A percentile compares a stretch with the other conserved stretches of the same genome.
Evolutionary conservation across 1,140 invertebrate genomes (phyloP).

Genomic region (Hylaeus volcanicus): DNA sequence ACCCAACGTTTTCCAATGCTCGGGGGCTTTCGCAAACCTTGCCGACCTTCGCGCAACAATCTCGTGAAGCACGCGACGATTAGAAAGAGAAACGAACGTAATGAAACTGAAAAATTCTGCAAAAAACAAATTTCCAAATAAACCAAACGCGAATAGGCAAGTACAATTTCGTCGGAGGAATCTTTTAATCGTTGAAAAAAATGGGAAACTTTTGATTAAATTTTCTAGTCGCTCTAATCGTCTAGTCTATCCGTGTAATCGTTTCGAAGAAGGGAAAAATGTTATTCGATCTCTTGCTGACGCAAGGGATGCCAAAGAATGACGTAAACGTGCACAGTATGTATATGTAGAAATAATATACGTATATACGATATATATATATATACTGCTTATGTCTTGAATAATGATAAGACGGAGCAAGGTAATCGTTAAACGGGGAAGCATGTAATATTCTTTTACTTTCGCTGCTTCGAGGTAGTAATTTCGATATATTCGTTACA

Average conservation of each 20-base stretch:
- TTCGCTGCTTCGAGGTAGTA: conserved; percentile 41
- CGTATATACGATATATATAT: conserved; percentile 2
- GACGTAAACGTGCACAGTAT: conserved; percentile 17
- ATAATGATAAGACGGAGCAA: conserved; percentile 11
- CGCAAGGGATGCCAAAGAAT: conserved; percentile 6
- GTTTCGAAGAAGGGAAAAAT: background rate
- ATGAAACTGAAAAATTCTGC: no score
- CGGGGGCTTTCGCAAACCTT: conserved; percentile 72
- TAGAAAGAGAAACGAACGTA: background rate
- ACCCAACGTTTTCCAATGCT: conserved; percentile 74
- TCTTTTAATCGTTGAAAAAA: no score
- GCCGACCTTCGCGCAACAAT: conserved; percentile 68
- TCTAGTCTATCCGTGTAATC: background rate
- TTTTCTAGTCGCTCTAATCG: background rate
- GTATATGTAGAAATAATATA: background rate
- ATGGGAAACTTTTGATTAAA: no score
- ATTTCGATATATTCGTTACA: conserved; percentile 25
- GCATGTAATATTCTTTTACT: conserved; percentile 41
- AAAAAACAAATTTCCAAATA: no score
- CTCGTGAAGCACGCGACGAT: conserved; percentile 63
- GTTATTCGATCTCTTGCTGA: conserved; percentile 18
- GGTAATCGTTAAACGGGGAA: conserved; percentile 8
- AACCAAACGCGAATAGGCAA: no score
- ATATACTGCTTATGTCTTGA: conserved; percentile 23
- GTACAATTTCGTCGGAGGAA: no score